phyloP scores from a whole-genome alignment of 2,888 invertebrate genomes.

The Sympetrum striolatum region DNA sequence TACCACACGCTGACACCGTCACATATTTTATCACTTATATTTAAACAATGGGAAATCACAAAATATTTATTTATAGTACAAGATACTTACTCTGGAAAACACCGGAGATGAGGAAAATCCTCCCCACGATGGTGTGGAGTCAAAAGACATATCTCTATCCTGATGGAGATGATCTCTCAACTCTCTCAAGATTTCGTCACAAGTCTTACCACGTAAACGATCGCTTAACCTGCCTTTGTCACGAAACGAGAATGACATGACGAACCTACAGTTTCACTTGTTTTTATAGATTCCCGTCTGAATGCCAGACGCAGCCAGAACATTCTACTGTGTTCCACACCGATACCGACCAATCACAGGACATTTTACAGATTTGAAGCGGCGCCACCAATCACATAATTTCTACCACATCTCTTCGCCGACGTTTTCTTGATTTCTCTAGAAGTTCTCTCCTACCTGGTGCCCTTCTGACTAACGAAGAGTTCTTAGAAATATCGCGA shows the following conservation, averaged over 20 bases:
- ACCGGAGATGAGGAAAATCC: slow-evolving; percentile 49
- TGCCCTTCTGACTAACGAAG: not conserved
- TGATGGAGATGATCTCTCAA: slow-evolving; percentile 53
- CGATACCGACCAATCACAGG: not conserved
- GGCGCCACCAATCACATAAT: not conserved
- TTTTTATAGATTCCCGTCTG: slow-evolving; percentile 44
- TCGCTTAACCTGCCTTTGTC: slow-evolving; percentile 54
- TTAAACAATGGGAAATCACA: too few relatives aligned
- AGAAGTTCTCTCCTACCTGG: not conserved
- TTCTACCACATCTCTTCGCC: not conserved
- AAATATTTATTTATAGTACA: too few relatives aligned
- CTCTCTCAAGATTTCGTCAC: slow-evolving; percentile 55
- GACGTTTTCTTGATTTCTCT: slow-evolving; percentile 8
- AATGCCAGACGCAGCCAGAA: slow-evolving; percentile 47
- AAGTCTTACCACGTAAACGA: slow-evolving; percentile 53
- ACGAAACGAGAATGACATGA: slow-evolving; percentile 53
- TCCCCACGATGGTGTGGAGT: slow-evolving; percentile 50
- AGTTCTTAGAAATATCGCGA: not conserved
- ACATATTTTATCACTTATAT: too few relatives aligned
- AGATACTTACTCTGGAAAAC: slow-evolving; percentile 52
- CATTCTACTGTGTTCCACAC: slow-evolving; percentile 44
- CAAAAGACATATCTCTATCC: slow-evolving; percentile 53
- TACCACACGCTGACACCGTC: too few relatives aligned
- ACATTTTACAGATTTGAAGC: not conserved
- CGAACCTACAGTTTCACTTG: slow-evolving; percentile 46